phyloP scores from a whole-genome alignment of 2,113 vertebrate genomes.

The Montifringilla adamsi region DNA sequence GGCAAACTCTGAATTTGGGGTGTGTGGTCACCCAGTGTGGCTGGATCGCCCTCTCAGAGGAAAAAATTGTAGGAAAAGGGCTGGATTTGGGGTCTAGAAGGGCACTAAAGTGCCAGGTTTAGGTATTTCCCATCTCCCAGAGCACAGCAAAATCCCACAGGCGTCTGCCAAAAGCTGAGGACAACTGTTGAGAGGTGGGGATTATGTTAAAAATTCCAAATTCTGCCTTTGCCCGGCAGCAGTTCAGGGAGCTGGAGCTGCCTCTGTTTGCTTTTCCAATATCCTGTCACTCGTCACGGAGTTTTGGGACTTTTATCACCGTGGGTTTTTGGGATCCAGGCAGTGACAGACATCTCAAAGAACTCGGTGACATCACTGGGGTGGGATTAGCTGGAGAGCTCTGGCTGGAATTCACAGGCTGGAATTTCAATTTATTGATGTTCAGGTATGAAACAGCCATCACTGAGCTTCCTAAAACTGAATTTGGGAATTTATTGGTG shows the following conservation, averaged over 20 bases:
- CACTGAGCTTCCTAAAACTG: background rate
- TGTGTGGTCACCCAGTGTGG: rapidly evolving
- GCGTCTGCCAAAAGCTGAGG: background rate
- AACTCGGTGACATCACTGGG: background rate
- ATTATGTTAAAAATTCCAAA: background rate
- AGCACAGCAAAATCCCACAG: background rate
- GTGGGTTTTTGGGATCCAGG: background rate
- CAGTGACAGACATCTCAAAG: background rate
- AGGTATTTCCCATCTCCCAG: background rate
- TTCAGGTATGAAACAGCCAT: background rate
- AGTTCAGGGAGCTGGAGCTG: background rate
- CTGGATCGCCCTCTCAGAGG: background rate
- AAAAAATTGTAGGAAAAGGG: background rate
- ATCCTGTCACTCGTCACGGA: background rate
- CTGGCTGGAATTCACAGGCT: background rate
- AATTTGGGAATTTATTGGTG: background rate
- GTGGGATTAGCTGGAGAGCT: background rate
- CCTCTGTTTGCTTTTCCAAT: background rate
- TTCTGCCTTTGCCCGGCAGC: background rate
- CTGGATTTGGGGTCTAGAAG: background rate
- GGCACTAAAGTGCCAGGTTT: background rate
- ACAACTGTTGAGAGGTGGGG: background rate
- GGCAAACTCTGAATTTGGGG: background rate
- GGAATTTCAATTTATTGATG: background rate
- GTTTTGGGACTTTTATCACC: background rate